A percentile compares a stretch with the other conserved stretches of the same genome.
phyloP scores from a whole-genome alignment of 30 jellyfish, hydroid and myxozoan genomes.

The Turritopsis dohrnii region DNA sequence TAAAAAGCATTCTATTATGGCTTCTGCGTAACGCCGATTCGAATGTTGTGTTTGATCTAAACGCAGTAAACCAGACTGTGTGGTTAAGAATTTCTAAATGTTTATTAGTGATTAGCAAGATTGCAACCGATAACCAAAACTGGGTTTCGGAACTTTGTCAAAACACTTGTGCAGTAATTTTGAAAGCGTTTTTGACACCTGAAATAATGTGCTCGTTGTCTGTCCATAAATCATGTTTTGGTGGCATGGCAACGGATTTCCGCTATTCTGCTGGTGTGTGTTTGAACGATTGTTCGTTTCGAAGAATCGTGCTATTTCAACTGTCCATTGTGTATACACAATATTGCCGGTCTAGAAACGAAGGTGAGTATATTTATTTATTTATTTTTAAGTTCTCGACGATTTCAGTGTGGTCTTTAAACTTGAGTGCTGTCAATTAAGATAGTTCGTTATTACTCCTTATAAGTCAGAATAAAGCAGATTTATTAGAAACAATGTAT shows the following conservation, averaged over 20 bases:
- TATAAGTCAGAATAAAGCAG: too few species aligned
- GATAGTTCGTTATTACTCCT: too few species aligned
- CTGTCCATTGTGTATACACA: not conserved
- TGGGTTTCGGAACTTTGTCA: not conserved
- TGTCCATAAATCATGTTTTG: not conserved
- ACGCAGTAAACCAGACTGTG: not conserved
- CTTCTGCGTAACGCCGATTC: not conserved
- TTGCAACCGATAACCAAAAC: not conserved
- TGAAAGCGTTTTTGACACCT: not conserved
- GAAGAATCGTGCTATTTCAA: not conserved
- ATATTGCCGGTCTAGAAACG: not conserved
- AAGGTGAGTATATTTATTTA: not conserved
- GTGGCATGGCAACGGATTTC: not conserved
- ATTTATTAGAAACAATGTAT: too few species aligned
- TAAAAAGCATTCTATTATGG: not conserved
- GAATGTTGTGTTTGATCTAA: not conserved
- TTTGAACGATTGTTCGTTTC: not conserved
- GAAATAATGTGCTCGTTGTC: not conserved
- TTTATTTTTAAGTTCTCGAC: too few species aligned
- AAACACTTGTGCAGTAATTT: not conserved
- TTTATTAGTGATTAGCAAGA: not conserved
- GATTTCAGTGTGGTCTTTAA: too few species aligned
- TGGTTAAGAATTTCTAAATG: not conserved
- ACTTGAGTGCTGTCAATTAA: too few species aligned
- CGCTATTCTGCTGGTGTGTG: not conserved